Base-by-base conservation (phyloP, 1,140 invertebrate species). In the Pogonomyrmex californicus region DNA sequence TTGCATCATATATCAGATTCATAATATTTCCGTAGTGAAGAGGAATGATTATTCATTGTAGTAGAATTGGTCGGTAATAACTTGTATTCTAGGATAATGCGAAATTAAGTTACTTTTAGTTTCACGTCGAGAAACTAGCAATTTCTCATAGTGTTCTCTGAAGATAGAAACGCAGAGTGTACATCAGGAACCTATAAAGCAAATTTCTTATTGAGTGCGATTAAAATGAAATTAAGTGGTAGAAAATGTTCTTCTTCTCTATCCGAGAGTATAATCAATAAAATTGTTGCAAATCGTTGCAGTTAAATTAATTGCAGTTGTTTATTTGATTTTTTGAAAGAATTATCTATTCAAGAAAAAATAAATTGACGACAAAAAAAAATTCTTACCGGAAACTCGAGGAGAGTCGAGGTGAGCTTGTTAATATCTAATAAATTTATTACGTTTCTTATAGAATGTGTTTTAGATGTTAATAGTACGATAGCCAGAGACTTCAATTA, bases 401-500 rank as follows among this genome's bases (percentile, higher is more conserved):
- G 41, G 23, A n/a, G 6, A 23, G 44, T 76, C 30, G 23, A 23
- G 23, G 23, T 33, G 56, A 30, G 23, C 44, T 36, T 23, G 17
- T 79, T 51, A 49, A 77, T 44, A 79, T 7, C 0, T 5, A 23
- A 41, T 30, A 41, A 79, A 33, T 30, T 77, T 12, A 23, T 23
- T 23, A 17, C 6, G 4, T 56, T 54, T 60, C 60, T 76, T 30
- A 49, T 36, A 12, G 51, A 70, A 56, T 58, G 30, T 1, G 9
- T 56, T 60, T 33, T 9, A 47, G 12, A 51, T 14, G n/a, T 82
- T 63, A 54, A 62, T 83, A 17, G 36, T 44, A 6, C 17, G 30
- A 71, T 62, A 71, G 5, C 36, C 30, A 4, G 58, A 62, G 56
- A 66, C 47, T 47, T 81, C 44, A 82, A 60, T 86, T 86, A 41